Evolutionary conservation across 1,140 invertebrate species (phyloP).

Genomic region (Holotrichia oblita): DNA sequence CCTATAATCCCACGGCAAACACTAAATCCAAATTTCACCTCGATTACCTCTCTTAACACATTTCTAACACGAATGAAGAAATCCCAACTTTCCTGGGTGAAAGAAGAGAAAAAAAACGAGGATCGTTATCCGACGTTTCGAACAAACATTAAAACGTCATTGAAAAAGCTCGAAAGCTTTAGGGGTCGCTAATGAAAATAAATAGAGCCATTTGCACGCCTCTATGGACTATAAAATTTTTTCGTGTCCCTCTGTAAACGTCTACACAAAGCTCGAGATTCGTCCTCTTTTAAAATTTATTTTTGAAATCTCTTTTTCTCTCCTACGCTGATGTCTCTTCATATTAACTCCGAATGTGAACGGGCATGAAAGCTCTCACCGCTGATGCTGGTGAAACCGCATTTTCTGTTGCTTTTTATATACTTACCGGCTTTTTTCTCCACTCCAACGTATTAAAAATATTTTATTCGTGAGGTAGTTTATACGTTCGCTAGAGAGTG

Average conservation of each 20-base stretch:
- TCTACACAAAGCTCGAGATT: not conserved
- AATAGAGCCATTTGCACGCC: slow-evolving; percentile 10
- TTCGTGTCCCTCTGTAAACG: not conserved
- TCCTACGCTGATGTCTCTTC: not conserved
- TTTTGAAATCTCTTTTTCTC: not conserved
- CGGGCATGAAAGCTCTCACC: not conserved
- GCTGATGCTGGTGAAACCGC: no score
- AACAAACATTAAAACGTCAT: not conserved
- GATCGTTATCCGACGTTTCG: no score
- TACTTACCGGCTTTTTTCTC: no score
- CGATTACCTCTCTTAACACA: no score
- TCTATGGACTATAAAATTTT: not conserved
- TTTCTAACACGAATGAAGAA: no score
- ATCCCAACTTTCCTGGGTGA: no score
- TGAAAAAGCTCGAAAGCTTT: not conserved
- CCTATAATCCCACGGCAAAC: no score
- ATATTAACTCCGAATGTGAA: not conserved
- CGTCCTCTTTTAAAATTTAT: not conserved
- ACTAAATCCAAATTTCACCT: no score
- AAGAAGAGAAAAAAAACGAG: no score
- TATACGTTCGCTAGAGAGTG: no score
- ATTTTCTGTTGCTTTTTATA: not conserved
- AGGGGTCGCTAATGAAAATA: not conserved
- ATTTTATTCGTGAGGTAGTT: no score
- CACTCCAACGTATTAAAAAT: no score